Evolutionary conservation across 2,113 vertebrate species (phyloP).

Genomic region (Microcebus murinus): DNA sequence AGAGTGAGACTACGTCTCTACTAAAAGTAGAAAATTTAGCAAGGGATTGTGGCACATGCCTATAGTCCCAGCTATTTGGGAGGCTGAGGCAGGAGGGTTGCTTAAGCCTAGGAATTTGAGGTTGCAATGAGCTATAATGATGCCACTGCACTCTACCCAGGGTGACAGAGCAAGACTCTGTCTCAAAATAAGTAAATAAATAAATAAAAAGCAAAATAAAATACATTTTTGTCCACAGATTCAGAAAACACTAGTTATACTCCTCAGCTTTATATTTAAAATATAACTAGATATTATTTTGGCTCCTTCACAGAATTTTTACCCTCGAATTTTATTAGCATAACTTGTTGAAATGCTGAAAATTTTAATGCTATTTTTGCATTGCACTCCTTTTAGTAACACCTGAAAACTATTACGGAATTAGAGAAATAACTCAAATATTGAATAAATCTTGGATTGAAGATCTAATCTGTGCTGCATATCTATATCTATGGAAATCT

Average conservation of each 20-base stretch:
- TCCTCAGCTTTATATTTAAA: constrained; percentile 27
- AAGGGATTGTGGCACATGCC: too few relatives aligned
- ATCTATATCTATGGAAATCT: background rate
- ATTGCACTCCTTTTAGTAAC: constrained; percentile 23
- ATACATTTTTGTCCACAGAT: background rate
- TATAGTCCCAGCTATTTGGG: too few relatives aligned
- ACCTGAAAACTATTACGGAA: background rate
- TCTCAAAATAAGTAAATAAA: too few relatives aligned
- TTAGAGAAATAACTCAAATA: background rate
- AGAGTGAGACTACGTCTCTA: too few relatives aligned
- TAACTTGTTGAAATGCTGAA: background rate
- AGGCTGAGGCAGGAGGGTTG: too few relatives aligned
- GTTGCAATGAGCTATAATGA: too few relatives aligned
- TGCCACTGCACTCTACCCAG: too few relatives aligned
- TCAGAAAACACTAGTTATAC: background rate
- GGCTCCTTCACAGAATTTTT: background rate
- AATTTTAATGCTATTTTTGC: constrained; percentile 9
- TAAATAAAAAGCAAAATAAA: background rate
- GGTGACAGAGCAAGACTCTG: too few relatives aligned
- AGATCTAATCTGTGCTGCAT: background rate
- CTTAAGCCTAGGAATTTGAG: too few relatives aligned
- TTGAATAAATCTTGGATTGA: background rate
- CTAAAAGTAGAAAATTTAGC: too few relatives aligned
- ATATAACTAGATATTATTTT: background rate
- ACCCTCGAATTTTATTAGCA: constrained; percentile 20